Conservation (phyloP, 2,113 vertebrate species). For the Gallinago undulata region DNA sequence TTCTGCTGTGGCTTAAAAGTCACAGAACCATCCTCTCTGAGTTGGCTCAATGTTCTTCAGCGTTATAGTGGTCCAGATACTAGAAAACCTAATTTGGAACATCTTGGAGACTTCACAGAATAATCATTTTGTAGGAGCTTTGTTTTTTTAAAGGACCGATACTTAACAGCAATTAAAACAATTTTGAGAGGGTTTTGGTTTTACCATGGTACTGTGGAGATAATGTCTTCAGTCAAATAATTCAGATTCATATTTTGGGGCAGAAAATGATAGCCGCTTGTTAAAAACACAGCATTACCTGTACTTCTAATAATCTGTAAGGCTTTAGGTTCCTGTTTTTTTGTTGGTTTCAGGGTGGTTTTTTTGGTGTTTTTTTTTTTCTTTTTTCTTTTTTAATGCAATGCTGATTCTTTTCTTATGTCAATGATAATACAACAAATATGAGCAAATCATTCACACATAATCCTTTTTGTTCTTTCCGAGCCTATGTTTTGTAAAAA, state of each 20-base stretch:
- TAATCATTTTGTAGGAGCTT: not conserved
- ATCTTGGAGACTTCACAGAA: not conserved
- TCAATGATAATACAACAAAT: not conserved
- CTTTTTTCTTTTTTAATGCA: not conserved
- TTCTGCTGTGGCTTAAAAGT: conserved; percentile 5
- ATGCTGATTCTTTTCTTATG: not conserved
- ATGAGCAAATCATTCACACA: not conserved
- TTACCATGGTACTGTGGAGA: not conserved
- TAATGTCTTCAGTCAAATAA: not conserved
- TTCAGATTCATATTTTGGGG: not conserved
- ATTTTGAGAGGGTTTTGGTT: not conserved
- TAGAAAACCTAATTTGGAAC: conserved; percentile 71
- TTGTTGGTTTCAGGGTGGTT: no score
- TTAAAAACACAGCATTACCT: not conserved
- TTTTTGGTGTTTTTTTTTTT: not conserved
- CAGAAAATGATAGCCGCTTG: not conserved
- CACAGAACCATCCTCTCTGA: conserved; percentile 66
- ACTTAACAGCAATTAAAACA: not conserved
- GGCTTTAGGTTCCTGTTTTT: not conserved
- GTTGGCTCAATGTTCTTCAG: conserved; percentile 73
- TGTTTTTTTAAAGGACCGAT: not conserved
- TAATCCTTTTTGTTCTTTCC: not conserved
- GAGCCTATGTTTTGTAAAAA: not conserved
- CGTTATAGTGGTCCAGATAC: conserved; percentile 75
- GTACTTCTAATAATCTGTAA: not conserved